A percentile compares a stretch with the other conserved stretches of the same genome.
Evolutionary conservation across 2,888 invertebrate genomes (phyloP).

Genomic region (Clusia tigrina): DNA sequence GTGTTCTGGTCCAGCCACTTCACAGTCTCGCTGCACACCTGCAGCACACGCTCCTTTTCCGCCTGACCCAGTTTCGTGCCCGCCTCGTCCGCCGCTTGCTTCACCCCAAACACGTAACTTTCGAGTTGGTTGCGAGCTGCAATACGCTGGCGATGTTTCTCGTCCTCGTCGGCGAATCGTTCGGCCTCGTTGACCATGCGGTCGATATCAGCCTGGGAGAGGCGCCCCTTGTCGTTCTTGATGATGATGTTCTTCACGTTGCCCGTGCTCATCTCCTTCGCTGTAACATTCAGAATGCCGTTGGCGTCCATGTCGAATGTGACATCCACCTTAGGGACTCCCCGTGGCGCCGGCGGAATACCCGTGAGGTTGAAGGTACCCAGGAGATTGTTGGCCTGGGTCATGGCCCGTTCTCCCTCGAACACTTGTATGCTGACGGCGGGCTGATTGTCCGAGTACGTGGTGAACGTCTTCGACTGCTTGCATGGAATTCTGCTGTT

Average conservation of each 20-base stretch:
- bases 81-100: conserved; percentile 72
- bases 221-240: conserved; percentile 82
- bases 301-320: conserved; percentile 88
- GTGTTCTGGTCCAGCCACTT: conserved; percentile 81
- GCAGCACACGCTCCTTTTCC: conserved; percentile 74
- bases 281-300: conserved; percentile 91
- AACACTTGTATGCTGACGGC: conserved; percentile 78
- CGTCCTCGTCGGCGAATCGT: conserved; percentile 76
- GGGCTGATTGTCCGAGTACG: conserved; percentile 82
- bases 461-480: conserved; percentile 78
- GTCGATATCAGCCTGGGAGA: conserved; percentile 84
- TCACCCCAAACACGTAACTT: conserved; percentile 73
- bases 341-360: conserved; percentile 93
- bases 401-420: conserved; percentile 87
- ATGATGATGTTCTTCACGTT: conserved; percentile 81
- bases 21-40: conserved; percentile 72
- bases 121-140: conserved; percentile 76
- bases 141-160: conserved; percentile 73
- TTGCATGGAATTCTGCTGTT: conserved; percentile 78
- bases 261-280: conserved; percentile 73
- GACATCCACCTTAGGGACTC: conserved; percentile 86
- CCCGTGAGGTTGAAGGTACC: conserved; percentile 96
- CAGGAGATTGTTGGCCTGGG: conserved; percentile 90
- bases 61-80: conserved; percentile 68
- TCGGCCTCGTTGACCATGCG: conserved; percentile 81